Conservation (phyloP, 2,888 invertebrate genomes). For the Amitus sp. region DNA sequence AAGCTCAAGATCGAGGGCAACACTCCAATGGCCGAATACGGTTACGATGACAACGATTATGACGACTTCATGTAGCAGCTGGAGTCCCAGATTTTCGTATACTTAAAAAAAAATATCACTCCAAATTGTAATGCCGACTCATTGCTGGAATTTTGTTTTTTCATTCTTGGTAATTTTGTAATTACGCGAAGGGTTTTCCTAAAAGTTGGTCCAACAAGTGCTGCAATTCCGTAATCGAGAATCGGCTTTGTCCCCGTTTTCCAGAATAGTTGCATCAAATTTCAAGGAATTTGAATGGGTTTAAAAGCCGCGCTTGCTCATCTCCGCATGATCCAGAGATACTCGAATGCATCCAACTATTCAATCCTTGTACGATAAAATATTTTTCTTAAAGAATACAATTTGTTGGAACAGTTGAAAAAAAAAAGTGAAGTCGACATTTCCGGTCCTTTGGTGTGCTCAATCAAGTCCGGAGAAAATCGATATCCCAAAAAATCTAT, state of each 20-base stretch:
- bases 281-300: too few relatives aligned
- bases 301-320: too few relatives aligned
- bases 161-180: background rate
- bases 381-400: too few relatives aligned
- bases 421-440: background rate
- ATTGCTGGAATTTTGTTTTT: background rate
- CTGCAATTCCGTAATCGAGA: too few relatives aligned
- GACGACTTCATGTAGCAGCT: conserved; percentile 83
- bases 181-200: background rate
- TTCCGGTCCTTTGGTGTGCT: conserved; percentile 8
- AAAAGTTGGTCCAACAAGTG: background rate
- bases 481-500: conserved; percentile 51
- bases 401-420: too few relatives aligned
- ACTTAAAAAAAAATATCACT: background rate
- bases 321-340: too few relatives aligned
- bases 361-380: too few relatives aligned
- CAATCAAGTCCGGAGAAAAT: conserved; percentile 31
- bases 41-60: conserved; percentile 77
- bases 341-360: too few relatives aligned
- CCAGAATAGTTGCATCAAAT: too few relatives aligned
- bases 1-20: conserved; percentile 82
- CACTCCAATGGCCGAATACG: conserved; percentile 74
- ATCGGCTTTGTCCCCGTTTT: too few relatives aligned
- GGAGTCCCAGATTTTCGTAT: background rate
- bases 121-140: background rate